Conservation (phyloP, 1,140 invertebrate species). For the Aphaenogaster floridana region DNA sequence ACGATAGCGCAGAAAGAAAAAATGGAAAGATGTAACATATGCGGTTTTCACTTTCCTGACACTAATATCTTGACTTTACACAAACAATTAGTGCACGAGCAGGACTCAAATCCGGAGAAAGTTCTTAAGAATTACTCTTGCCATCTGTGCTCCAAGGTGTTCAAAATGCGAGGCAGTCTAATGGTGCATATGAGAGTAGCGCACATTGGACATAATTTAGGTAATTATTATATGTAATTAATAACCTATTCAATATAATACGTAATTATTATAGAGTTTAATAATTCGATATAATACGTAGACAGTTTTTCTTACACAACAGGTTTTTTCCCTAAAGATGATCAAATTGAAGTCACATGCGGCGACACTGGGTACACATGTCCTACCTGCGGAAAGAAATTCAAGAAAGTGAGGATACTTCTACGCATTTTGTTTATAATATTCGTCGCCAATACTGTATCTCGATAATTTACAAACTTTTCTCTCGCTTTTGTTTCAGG, state of each 20-base stretch:
- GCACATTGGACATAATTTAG: slow-evolving; percentile 88
- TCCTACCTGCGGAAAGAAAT: slow-evolving; percentile 86
- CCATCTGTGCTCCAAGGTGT: slow-evolving; percentile 92
- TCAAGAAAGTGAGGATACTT: slow-evolving; percentile 85
- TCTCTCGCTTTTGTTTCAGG: slow-evolving; percentile 79
- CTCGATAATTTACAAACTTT: slow-evolving; percentile 15
- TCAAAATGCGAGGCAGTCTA: slow-evolving; percentile 93
- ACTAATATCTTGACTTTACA: slow-evolving; percentile 91
- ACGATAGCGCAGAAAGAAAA: slow-evolving; percentile 74
- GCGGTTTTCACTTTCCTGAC: slow-evolving; percentile 91
- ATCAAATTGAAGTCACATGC: slow-evolving; percentile 71
- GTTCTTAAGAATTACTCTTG: slow-evolving; percentile 89
- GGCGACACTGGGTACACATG: slow-evolving; percentile 83
- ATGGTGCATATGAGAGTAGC: slow-evolving; percentile 94
- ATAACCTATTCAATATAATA: slow-evolving; percentile 20
- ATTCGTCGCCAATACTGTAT: too few species aligned
- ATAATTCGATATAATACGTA: slow-evolving; percentile 5
- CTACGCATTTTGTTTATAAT: neutral
- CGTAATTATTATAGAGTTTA: slow-evolving; percentile 7
- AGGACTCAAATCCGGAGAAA: slow-evolving; percentile 83
- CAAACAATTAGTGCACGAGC: slow-evolving; percentile 91
- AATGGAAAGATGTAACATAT: slow-evolving; percentile 90
- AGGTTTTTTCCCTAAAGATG: slow-evolving; percentile 78
- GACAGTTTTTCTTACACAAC: slow-evolving; percentile 31
- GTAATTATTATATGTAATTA: slow-evolving; percentile 53